Base-by-base conservation (phyloP, 2,888 invertebrate species). In the Cyclophora albipunctata region DNA sequence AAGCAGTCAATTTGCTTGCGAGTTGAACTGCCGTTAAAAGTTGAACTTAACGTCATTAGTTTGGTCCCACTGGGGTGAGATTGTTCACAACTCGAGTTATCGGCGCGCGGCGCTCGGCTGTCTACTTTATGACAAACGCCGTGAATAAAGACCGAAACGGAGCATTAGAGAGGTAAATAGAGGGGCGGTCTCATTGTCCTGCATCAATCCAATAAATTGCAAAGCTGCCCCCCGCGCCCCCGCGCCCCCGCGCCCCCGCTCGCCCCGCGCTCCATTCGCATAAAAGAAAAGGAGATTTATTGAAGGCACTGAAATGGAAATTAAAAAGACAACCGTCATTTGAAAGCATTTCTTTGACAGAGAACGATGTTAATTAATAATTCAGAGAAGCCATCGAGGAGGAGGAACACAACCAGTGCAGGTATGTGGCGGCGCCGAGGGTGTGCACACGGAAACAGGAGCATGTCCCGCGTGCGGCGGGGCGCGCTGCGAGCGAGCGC, bases 271-370 rank as follows among this genome's bases (percentile, higher is more conserved):
- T 34, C 37, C 7, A 34, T 7, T 35, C 35, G 47, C 48, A 57
- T 49, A 55, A 57, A 58, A 54, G 52, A 57, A 55, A 47, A 48
- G 62, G 53, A 58, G 57, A 60, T 59, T 63, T 56, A 64, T 63
- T 55, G 50, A 59, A 62, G 53, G 58, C 54, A 54, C 58, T 58
- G 55, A 51, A 48, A 53, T 55, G 59, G 52, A 64, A 59, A 60
- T 62, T 59, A 66, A 68, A 66, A 66, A 60, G 52, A 58, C 57
- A 59, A 53, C 52, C 54, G 49, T 50, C 53, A 49, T 47, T 55
- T 52, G 45, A 48, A 48, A 37, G 51, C 51, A 57, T 56, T 59
- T 47, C 48, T 51, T 55, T 50, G 47, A 56, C 46, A 52, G 49
- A 48, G 50, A 33, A 44, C 47, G 34, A 40, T 50, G 45, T 56